These are phyloP conservation scores for Bucorvus abyssinicus DNA, from an alignment of 2,797 vertebrate genomes.

Conservation along the genomic window DNA sequence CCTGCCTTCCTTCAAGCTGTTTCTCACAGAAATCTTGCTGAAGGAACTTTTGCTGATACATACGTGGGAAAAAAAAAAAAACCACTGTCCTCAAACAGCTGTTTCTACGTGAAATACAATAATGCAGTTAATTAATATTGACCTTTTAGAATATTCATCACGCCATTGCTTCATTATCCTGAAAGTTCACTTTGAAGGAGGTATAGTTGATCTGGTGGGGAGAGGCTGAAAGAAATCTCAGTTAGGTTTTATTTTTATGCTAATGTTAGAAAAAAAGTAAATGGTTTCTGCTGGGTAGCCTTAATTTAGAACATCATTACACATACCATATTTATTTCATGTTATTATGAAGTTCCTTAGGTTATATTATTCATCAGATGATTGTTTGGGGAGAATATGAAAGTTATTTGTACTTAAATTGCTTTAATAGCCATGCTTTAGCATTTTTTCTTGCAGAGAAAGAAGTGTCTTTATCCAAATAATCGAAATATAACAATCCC, in stretches of 20 bases:
- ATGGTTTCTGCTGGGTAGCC: conserved; percentile 19
- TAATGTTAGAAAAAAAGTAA: conserved; percentile 45
- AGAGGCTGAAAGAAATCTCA: not conserved
- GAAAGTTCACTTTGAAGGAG: conserved; percentile 60
- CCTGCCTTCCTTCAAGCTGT: not conserved
- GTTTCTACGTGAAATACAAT: conserved; percentile 62
- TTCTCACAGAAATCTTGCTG: not conserved
- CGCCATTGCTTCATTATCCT: conserved; percentile 37
- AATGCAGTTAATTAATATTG: conserved; percentile 73
- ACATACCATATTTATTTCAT: conserved; percentile 20
- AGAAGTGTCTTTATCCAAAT: conserved; percentile 44
- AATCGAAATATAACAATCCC: conserved; percentile 28
- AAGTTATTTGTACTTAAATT: conserved; percentile 34
- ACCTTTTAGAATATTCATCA: conserved; percentile 74
- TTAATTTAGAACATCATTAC: conserved; percentile 46
- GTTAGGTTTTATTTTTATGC: conserved; percentile 54
- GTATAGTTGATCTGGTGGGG: conserved; percentile 27
- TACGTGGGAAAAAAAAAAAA: conserved; percentile 8
- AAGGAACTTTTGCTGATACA: not conserved
- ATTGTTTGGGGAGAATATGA: not conserved
- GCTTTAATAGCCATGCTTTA: conserved; percentile 37
- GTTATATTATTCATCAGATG: conserved; percentile 19
- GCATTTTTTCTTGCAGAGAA: conserved; percentile 45
- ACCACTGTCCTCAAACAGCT: conserved; percentile 21
- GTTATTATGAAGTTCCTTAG: conserved; percentile 40